phyloP scores from a whole-genome alignment of 1,140 invertebrate species.

The Pseudomyrmex pallidus region DNA sequence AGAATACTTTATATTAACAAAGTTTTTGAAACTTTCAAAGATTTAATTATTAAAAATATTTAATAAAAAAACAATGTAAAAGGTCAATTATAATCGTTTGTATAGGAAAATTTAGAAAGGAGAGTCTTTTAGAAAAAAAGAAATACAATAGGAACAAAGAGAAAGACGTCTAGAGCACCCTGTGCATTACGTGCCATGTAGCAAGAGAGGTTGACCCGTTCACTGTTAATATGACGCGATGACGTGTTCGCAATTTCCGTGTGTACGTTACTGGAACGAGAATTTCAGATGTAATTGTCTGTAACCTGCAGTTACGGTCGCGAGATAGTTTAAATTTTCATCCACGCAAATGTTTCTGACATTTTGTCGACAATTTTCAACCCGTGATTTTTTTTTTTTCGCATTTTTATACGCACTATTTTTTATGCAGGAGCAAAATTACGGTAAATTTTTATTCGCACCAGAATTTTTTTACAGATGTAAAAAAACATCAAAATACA shows the following conservation, averaged over 20 bases:
- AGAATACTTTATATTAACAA: background rate
- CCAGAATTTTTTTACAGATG: background rate
- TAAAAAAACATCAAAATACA: slow-evolving; percentile 13
- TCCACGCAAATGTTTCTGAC: slow-evolving; percentile 42
- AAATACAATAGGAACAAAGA: background rate
- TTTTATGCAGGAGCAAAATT: background rate
- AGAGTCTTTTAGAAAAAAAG: background rate
- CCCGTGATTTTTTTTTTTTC: background rate
- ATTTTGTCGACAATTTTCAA: slow-evolving; percentile 47
- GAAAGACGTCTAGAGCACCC: slow-evolving; percentile 35
- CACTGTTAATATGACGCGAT: slow-evolving; percentile 35
- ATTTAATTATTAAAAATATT: background rate
- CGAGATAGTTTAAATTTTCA: slow-evolving; percentile 54
- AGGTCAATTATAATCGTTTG: background rate
- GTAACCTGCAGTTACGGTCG: slow-evolving; percentile 46
- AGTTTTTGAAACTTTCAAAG: background rate
- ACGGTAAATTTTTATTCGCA: background rate
- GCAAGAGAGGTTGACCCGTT: slow-evolving; percentile 56
- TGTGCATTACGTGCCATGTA: slow-evolving; percentile 23
- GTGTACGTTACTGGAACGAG: slow-evolving; percentile 33
- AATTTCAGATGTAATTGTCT: slow-evolving; percentile 54
- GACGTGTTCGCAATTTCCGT: slow-evolving; percentile 43
- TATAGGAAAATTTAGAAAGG: no score
- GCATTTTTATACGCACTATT: background rate
- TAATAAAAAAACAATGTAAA: background rate